A percentile compares a stretch with the other conserved stretches of the same genome.
phyloP scores from a whole-genome alignment of 2,113 vertebrate species.

The Pelecanus crispus region DNA sequence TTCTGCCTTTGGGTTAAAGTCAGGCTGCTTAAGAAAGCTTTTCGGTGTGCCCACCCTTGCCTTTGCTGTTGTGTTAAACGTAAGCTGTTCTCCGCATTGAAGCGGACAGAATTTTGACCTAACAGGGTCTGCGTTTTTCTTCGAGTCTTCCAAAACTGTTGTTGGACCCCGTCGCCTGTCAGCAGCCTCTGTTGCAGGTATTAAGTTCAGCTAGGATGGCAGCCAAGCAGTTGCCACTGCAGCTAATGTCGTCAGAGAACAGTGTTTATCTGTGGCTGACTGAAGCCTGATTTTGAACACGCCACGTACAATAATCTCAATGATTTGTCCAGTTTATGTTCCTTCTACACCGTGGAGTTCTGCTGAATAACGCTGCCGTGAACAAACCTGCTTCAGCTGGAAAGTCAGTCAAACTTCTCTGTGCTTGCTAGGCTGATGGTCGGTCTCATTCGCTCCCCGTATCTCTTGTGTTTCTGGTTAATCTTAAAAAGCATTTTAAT shows the following conservation, averaged over 20 bases:
- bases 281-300: background rate
- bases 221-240: constrained; percentile 45
- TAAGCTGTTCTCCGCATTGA: background rate
- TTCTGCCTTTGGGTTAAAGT: background rate
- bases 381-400: background rate
- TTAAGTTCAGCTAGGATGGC: constrained; percentile 53
- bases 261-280: constrained; percentile 25
- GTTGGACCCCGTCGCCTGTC: background rate
- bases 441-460: fast-evolving
- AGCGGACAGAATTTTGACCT: background rate
- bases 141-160: background rate
- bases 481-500: background rate
- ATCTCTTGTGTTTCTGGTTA: background rate
- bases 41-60: background rate
- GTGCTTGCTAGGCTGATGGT: background rate
- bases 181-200: constrained; percentile 22
- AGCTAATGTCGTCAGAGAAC: constrained; percentile 29
- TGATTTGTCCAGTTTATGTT: background rate
- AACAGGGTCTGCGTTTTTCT: background rate
- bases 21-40: constrained; percentile 12
- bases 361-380: background rate
- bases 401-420: background rate
- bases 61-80: background rate
- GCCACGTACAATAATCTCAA: background rate
- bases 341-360: background rate